Percentiles rank a stretch among this genome's conserved stretches.
Conservation (phyloP, 2,113 vertebrate species). For the Tachycineta bicolor region DNA sequence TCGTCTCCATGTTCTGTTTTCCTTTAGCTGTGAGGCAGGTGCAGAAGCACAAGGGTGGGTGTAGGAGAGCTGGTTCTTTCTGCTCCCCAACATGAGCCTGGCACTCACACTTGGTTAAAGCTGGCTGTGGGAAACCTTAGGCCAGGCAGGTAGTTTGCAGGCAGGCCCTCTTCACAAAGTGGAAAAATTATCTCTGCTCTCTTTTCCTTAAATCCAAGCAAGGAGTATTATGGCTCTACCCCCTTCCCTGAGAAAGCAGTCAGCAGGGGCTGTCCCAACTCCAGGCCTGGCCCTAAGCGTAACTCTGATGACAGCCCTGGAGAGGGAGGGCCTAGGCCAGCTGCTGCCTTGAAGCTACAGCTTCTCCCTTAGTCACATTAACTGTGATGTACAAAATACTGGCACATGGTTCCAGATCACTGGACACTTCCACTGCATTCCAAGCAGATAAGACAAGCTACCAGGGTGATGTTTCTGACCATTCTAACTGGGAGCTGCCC, state of each 20-base stretch:
- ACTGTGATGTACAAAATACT: fast-evolving
- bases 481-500: background rate
- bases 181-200: background rate
- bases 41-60: background rate
- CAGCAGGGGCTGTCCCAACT: background rate
- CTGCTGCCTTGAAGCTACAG: background rate
- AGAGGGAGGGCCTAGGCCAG: background rate
- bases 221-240: background rate
- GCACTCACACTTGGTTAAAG: background rate
- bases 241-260: background rate
- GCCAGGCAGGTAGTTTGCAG: background rate
- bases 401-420: background rate
- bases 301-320: background rate
- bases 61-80: background rate
- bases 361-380: background rate
- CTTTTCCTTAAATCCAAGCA: background rate
- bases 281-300: background rate
- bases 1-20: background rate
- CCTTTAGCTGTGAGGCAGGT: background rate
- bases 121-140: background rate
- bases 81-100: background rate
- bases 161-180: background rate
- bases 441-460: background rate
- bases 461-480: background rate
- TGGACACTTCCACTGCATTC: background rate